Conservation (phyloP, 2,797 vertebrate genomes). For the Gallirallus australis region DNA sequence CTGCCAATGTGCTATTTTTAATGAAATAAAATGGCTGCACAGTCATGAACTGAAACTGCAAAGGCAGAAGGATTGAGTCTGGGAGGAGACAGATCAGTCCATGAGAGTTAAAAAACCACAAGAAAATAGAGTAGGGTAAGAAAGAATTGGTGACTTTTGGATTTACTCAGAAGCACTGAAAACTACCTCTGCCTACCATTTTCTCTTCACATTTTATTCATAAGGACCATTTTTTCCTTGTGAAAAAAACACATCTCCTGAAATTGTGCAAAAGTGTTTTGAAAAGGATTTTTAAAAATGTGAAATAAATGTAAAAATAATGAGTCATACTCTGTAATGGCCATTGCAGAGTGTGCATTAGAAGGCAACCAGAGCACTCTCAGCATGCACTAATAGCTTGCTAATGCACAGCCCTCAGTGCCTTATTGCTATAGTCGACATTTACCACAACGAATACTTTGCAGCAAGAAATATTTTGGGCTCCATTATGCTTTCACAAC, state of each 20-base stretch:
- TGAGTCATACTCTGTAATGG: conserved; percentile 61
- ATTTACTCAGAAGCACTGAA: neutral
- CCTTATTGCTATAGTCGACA: conserved; percentile 54
- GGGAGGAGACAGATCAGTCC: neutral
- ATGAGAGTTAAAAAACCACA: neutral
- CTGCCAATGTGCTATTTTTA: neutral
- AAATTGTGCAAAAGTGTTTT: conserved; percentile 49
- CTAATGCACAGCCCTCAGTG: conserved; percentile 56
- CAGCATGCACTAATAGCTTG: conserved; percentile 62
- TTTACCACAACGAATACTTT: conserved; percentile 60
- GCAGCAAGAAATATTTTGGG: conserved; percentile 64
- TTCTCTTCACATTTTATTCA: conserved; percentile 10
- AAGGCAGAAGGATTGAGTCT: neutral
- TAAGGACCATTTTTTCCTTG: neutral
- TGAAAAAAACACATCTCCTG: neutral
- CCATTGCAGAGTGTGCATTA: conserved; percentile 55
- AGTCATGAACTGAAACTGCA: neutral
- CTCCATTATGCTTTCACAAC: conserved; percentile 60
- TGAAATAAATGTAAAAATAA: conserved; percentile 67
- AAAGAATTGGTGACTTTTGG: neutral
- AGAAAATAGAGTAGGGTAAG: neutral
- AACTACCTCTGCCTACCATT: neutral
- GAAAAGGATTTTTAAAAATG: conserved; percentile 50
- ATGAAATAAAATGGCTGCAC: neutral
- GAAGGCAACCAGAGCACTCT: conserved; percentile 63